Base-by-base conservation (phyloP, 2,113 vertebrate species). In the Colinus virginianus region DNA sequence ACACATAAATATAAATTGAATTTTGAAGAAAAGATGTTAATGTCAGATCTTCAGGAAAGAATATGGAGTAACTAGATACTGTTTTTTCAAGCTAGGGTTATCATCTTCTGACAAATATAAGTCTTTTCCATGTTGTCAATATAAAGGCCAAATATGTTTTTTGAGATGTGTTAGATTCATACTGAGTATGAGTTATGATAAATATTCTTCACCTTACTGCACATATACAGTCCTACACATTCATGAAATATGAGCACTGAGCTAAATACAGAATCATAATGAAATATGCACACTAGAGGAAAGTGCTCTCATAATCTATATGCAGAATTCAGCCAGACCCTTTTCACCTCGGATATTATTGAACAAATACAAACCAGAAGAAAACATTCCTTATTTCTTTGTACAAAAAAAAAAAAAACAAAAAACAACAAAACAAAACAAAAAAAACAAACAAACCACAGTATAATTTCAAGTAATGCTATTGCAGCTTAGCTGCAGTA, bases 31-130 rank as follows among this genome's bases (percentile, higher is more conserved):
- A 1, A 72, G 85, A 49, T 95, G 93, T 96, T 89, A 76, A 96
- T 93, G 96, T 95, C 94, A 97, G 93, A 80, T 94, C 95, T 89
- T 89, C 62, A 30, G 96, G 91, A 94, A 88, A 91, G 72, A 66
- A 59, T 72, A 78, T 79, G 72, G 89, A 91, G 64, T 87, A 94
- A 96, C 69, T 90, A 48, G 36, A 84, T 30, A 56, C 93, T 94
- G 84, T 82, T 96, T 95, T 95, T 71, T 51, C 42, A 43, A 40
- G 76, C 95, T 94, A 70, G 53, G 48, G 12, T 26, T 56, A 48
- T 88, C 62, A 90, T 96, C 85, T 93, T 92, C 67, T 90, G 79
- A 78, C 79, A 75, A 53, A 85, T 9, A 70, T 58, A 95, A 84
- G 59, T 88, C 58, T 36, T 32, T 90, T 40, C 21, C 40, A 46